A percentile compares a stretch with the other conserved stretches of the same genome.
Evolutionary conservation across 2,797 vertebrate species (phyloP).

Genomic region (Coregonus sp.): DNA sequence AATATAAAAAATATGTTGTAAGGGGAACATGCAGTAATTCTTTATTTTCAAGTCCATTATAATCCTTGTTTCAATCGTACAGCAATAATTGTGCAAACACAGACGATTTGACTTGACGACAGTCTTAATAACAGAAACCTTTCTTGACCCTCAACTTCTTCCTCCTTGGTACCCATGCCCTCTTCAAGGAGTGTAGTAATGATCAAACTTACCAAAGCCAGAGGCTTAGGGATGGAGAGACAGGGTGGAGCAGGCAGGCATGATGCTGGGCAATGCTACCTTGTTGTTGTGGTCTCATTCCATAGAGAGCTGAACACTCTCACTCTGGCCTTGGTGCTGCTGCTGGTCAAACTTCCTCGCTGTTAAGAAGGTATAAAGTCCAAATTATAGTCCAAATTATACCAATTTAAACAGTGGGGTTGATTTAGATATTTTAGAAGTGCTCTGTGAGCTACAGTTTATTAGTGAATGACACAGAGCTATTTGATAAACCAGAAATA

Average conservation of each 20-base stretch:
- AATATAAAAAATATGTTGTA: background rate
- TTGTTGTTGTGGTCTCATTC: conserved; percentile 61
- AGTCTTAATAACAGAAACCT: background rate
- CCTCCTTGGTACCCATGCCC: background rate
- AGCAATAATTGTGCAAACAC: too few species aligned
- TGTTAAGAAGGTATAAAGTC: conserved; percentile 39
- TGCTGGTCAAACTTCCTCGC: conserved; percentile 78
- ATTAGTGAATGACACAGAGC: background rate
- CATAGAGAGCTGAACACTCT: conserved; percentile 80
- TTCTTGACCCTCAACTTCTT: background rate
- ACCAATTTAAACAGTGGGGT: background rate
- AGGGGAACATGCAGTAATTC: background rate
- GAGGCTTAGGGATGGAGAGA: background rate
- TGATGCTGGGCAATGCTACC: background rate
- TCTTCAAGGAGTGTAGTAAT: conserved; percentile 1
- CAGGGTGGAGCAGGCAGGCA: background rate
- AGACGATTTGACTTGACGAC: background rate
- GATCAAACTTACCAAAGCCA: background rate
- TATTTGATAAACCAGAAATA: background rate
- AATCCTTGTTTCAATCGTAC: too few species aligned
- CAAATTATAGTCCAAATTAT: background rate
- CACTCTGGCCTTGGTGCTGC: conserved; percentile 59
- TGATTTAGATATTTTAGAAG: background rate
- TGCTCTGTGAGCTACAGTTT: background rate
- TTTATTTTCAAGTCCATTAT: too few species aligned